Base-by-base conservation (phyloP, 2,888 invertebrate genomes). In the Aricia artaxerxes region DNA sequence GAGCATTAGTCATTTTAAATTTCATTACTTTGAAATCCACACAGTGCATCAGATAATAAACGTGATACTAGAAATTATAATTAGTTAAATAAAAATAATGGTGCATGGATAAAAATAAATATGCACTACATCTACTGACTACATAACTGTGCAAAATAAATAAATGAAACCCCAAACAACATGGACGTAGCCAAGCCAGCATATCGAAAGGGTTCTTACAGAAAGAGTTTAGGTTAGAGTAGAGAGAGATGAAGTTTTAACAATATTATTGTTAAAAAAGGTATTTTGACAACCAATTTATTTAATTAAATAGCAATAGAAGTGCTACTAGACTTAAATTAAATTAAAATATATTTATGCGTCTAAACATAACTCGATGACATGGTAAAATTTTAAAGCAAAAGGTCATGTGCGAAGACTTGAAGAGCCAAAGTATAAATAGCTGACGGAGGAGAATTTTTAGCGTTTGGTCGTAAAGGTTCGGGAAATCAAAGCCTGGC, bases 41-140 rank as follows among this genome's bases (percentile, higher is more conserved):
- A 86, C 84, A 85, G 87, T 84, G 86, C 89, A 86, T 53, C 77
- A 83, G 88, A 78, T 82, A 84, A 73, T 81, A 84, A 85, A 85
- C 80, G 85, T 86, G 86, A 85, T 83, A 79, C 35, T 79, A 75
- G 76, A 78, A 84, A 76, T 83, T 85, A 80, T 79, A 81, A 83
- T 78, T 64, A 86, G 83, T 82, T 83, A 85, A 83, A 88, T 84
- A 84, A 92, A 91, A 84, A 86, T 86, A 92, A 91, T 92, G 92
- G 94, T 94, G 94, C 94, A 91, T 92, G 93, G 90, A 87, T 87
- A 82, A 83, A 90, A 87, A 83, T 82, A 80, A 82, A 84, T 85
- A 91, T 89, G 90, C 91, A 85, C 92, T 93, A 93, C 85, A 61
- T 82, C 92, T 93, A 92, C 82, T 79, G 76, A 83, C 88, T 87